Conservation (phyloP, 2,113 vertebrate genomes). For the Mola mola region DNA sequence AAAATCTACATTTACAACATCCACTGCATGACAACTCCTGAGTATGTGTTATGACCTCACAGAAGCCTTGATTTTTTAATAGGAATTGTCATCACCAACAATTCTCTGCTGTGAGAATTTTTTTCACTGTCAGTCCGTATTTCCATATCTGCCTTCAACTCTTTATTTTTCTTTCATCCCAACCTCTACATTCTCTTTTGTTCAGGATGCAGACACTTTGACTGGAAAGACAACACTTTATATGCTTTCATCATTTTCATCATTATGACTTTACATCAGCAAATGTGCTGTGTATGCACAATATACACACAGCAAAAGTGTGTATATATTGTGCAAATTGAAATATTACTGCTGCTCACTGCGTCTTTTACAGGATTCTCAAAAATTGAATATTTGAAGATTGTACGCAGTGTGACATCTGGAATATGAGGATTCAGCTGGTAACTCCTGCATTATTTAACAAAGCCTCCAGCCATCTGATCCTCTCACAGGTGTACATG, state of each 20-base stretch:
- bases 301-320: neutral
- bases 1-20: no score
- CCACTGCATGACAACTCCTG: constrained; percentile 47
- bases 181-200: constrained; percentile 1
- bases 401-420: constrained; percentile 26
- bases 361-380: constrained; percentile 10
- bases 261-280: neutral
- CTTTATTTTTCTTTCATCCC: no score
- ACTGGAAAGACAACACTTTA: no score
- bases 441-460: constrained; percentile 57
- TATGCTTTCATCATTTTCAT: no score
- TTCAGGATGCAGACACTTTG: no score
- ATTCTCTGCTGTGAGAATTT: no score
- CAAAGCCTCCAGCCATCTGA: constrained; percentile 30
- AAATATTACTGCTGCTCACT: constrained; percentile 5
- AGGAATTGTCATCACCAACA: no score
- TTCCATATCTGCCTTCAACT: neutral
- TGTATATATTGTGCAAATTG: constrained; percentile 2
- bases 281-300: neutral
- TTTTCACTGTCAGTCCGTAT: no score
- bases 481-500: constrained; percentile 43
- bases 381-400: constrained; percentile 29
- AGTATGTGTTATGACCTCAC: no score
- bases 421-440: constrained; percentile 49
- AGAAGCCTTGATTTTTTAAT: no score